Percentiles rank a stretch among this genome's conserved stretches.
Conservation (phyloP, 2,888 invertebrate species). For the Scotopteryx bipunctaria region DNA sequence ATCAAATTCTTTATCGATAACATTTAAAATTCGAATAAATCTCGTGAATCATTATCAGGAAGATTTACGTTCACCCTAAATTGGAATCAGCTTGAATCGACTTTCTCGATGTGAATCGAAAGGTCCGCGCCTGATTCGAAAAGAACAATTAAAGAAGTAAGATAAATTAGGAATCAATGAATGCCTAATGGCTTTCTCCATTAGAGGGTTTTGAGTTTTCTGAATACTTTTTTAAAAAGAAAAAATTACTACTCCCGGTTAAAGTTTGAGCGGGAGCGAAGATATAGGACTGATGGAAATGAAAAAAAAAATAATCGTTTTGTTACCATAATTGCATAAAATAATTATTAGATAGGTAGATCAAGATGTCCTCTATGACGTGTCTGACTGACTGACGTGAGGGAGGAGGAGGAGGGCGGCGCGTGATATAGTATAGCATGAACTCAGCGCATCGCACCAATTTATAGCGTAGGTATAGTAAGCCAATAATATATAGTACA, state of each 20-base stretch:
- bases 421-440: too few species aligned
- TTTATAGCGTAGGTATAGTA: too few species aligned
- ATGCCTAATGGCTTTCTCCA: constrained; percentile 77
- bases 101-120: constrained; percentile 41
- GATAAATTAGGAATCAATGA: constrained; percentile 80
- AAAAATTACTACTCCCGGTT: constrained; percentile 66
- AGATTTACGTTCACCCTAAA: constrained; percentile 62
- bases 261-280: constrained; percentile 57
- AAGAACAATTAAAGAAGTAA: constrained; percentile 74
- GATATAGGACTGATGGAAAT: constrained; percentile 45
- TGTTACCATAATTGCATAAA: background rate
- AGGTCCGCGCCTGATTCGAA: constrained; percentile 59
- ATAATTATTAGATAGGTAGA: too few species aligned
- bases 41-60: constrained; percentile 43
- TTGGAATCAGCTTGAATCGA: constrained; percentile 60
- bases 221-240: constrained; percentile 62
- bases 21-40: constrained; percentile 44
- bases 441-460: too few species aligned
- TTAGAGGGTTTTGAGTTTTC: constrained; percentile 75
- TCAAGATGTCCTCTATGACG: too few species aligned
- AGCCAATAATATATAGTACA: too few species aligned
- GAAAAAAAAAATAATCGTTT: constrained; percentile 11
- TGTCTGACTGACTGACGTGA: too few species aligned
- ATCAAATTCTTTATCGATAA: constrained; percentile 26
- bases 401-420: too few species aligned